Conservation (phyloP, 2,797 vertebrate species). For the Holocentrus rufus region DNA sequence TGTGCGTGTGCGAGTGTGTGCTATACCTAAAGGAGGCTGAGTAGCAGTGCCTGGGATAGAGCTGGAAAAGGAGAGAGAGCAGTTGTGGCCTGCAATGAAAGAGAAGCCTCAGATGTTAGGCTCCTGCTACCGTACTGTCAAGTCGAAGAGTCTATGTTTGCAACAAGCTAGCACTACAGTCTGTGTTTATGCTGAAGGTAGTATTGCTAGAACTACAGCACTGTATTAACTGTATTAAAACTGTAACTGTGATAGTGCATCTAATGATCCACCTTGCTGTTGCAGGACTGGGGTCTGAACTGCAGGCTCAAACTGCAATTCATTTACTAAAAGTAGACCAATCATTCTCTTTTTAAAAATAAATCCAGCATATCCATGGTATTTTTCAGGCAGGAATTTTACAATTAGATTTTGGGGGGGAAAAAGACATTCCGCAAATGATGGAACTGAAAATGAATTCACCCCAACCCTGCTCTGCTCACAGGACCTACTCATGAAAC, state of each 20-base stretch:
- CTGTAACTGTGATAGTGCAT: neutral
- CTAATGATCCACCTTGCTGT: conserved; percentile 20
- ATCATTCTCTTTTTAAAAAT: neutral
- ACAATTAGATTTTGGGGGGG: neutral
- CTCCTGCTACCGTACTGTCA: conserved; percentile 52
- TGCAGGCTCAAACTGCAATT: neutral
- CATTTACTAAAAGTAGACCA: neutral
- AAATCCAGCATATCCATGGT: neutral
- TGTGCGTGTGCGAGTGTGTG: conserved; percentile 51
- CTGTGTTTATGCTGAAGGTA: conserved; percentile 8
- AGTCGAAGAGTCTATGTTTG: conserved; percentile 38
- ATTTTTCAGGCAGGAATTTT: neutral
- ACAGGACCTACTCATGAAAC: neutral
- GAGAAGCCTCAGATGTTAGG: conserved; percentile 70
- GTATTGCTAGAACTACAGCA: conserved; percentile 34
- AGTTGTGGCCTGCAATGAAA: conserved; percentile 81
- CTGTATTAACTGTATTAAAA: conserved; percentile 42
- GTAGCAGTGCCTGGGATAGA: conserved; percentile 69
- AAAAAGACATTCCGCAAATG: neutral
- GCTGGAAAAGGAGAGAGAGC: conserved; percentile 73
- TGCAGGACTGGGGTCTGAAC: neutral
- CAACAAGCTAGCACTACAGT: conserved; percentile 42
- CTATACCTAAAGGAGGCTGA: conserved; percentile 74
- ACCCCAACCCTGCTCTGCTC: neutral
- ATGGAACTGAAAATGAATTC: conserved; percentile 12